phyloP scores from a whole-genome alignment of 2,113 vertebrate species.

The Motacilla tschutschensis region DNA sequence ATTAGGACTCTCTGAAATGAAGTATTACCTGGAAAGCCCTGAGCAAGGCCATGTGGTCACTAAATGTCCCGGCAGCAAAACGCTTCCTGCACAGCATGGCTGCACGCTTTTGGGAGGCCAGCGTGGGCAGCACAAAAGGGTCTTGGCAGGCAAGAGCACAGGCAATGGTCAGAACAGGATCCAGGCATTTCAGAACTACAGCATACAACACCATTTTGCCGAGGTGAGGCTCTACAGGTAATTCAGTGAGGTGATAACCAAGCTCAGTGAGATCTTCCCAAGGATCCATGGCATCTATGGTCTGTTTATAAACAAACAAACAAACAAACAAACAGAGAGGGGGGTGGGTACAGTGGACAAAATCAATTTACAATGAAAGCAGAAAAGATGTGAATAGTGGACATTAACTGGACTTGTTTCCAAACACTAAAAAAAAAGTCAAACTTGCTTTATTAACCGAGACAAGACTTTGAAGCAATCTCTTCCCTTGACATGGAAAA shows the following conservation, averaged over 20 bases:
- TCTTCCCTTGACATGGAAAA: background rate
- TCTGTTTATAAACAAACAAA: constrained; percentile 61
- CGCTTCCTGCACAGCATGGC: constrained; percentile 85
- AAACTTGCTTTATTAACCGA: background rate
- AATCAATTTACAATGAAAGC: background rate
- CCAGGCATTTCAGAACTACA: constrained; percentile 92
- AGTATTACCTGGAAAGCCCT: constrained; percentile 90
- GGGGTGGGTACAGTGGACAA: fast-evolving
- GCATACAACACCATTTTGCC: constrained; percentile 96
- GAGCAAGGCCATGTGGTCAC: constrained; percentile 95
- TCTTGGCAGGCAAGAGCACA: constrained; percentile 90
- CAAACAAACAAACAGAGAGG: background rate
- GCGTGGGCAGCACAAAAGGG: constrained; percentile 86
- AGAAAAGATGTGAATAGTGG: background rate
- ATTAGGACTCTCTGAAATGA: background rate
- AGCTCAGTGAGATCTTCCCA: constrained; percentile 92
- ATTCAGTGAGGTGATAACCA: constrained; percentile 89
- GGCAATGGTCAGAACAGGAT: constrained; percentile 93
- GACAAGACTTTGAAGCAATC: background rate
- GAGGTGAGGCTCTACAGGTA: constrained; percentile 91
- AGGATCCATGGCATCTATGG: constrained; percentile 90
- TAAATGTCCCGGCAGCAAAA: constrained; percentile 86
- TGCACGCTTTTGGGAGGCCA: constrained; percentile 84
- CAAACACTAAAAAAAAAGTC: background rate
- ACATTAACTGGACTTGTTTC: background rate